Conservation (phyloP, 2,888 invertebrate genomes). For the Buathra laborator region DNA sequence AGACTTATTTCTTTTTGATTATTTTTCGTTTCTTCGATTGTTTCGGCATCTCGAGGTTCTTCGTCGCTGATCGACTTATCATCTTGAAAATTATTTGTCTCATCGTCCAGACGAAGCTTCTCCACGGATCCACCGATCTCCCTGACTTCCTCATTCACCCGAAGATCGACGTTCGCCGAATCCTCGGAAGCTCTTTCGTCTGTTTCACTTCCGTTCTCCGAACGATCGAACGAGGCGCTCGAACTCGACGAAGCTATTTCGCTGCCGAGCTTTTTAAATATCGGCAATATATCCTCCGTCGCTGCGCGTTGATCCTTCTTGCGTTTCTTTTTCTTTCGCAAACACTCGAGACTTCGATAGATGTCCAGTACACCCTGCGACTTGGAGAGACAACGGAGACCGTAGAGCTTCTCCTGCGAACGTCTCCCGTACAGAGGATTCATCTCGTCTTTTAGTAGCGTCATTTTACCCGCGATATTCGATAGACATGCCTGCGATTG, state of each 20-base stretch:
- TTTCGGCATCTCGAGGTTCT: conserved; percentile 21
- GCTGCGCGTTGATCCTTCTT: conserved; percentile 78
- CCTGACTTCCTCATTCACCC: not conserved
- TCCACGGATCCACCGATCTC: conserved; percentile 3
- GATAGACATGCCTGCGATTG: conserved; percentile 84
- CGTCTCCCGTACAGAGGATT: conserved; percentile 82
- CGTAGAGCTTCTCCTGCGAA: conserved; percentile 86
- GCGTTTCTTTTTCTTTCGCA: conserved; percentile 76
- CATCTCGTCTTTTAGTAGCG: conserved; percentile 71
- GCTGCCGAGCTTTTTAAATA: conserved; percentile 77
- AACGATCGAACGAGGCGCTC: conserved; percentile 41
- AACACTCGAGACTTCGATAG: conserved; percentile 83
- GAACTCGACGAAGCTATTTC: conserved; percentile 72
- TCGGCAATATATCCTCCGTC: conserved; percentile 80
- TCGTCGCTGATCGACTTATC: conserved; percentile 1
- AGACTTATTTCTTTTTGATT: not conserved
- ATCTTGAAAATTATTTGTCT: not conserved
- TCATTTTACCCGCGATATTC: conserved; percentile 71
- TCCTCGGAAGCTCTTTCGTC: conserved; percentile 8
- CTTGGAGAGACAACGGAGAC: conserved; percentile 85
- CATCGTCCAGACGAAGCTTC: conserved; percentile 11
- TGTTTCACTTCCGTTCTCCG: conserved; percentile 39
- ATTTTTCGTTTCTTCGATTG: conserved; percentile 13
- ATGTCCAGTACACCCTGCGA: conserved; percentile 86
- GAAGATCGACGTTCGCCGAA: not conserved